phyloP scores from a whole-genome alignment of 2,888 invertebrate genomes.

The Drosophila dives region DNA sequence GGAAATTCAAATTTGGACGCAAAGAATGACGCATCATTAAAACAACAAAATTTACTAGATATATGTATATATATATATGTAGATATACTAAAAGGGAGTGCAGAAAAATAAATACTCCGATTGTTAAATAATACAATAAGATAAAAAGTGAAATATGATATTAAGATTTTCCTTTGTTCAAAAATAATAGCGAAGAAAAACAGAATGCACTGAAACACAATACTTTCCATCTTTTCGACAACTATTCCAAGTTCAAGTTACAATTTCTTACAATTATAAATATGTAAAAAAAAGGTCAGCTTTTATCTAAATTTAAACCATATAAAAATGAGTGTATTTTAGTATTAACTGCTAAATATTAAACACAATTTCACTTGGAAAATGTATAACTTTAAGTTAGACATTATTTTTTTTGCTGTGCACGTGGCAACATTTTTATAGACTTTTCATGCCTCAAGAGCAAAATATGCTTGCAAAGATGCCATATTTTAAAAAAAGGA shows the following conservation, averaged over 20 bases:
- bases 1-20: conserved; percentile 43
- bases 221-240: too few species aligned
- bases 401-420: not conserved
- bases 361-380: not conserved
- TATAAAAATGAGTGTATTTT: too few species aligned
- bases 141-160: conserved; percentile 12
- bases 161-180: not conserved
- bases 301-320: not conserved
- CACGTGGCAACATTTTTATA: not conserved
- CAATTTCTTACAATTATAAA: not conserved
- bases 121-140: conserved; percentile 4
- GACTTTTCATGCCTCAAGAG: conserved; percentile 1
- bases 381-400: not conserved
- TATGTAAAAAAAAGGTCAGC: not conserved
- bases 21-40: conserved; percentile 31
- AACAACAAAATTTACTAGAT: not conserved
- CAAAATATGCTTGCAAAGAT: conserved; percentile 4
- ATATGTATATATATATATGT: not conserved
- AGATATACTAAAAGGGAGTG: not conserved
- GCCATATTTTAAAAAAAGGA: not conserved
- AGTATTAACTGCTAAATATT: not conserved
- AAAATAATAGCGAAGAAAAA: not conserved
- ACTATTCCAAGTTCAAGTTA: not conserved
- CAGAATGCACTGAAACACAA: conserved; percentile 1
- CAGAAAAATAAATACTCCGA: conserved; percentile 24